phyloP scores from a whole-genome alignment of 2,797 vertebrate genomes.

The Furcifer pardalis region DNA sequence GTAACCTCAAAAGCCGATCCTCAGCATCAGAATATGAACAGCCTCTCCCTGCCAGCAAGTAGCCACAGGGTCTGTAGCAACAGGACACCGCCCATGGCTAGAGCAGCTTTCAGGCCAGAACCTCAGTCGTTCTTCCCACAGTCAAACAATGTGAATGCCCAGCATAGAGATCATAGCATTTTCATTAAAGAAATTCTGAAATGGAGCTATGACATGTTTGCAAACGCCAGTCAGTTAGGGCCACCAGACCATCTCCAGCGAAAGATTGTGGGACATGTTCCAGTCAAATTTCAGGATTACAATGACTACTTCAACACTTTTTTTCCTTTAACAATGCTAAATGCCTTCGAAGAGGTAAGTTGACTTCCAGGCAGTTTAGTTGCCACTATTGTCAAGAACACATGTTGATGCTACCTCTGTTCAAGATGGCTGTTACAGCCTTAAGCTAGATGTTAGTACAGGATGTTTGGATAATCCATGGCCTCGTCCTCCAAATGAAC shows the following conservation, averaged over 20 bases:
- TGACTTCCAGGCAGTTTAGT: not conserved
- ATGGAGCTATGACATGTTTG: slow-evolving; percentile 83
- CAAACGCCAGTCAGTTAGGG: slow-evolving; percentile 71
- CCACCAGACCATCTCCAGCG: slow-evolving; percentile 73
- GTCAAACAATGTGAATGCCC: not conserved
- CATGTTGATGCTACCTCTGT: no score
- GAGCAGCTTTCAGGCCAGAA: not conserved
- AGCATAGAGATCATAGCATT: slow-evolving; percentile 60
- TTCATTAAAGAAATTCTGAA: slow-evolving; percentile 79
- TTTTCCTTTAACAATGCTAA: slow-evolving; percentile 83
- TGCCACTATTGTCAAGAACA: not conserved
- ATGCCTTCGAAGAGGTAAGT: slow-evolving; percentile 87
- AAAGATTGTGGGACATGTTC: slow-evolving; percentile 74
- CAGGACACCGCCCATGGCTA: not conserved
- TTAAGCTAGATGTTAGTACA: not conserved
- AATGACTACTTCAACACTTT: slow-evolving; percentile 80
- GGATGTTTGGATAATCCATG: not conserved
- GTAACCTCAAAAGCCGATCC: not conserved
- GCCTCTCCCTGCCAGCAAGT: slow-evolving; percentile 24
- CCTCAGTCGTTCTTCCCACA: slow-evolving; percentile 4
- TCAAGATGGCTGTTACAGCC: not conserved
- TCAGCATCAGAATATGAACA: not conserved
- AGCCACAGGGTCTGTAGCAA: not conserved
- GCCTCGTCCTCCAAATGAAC: not conserved
- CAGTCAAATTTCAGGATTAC: slow-evolving; percentile 74